Evolutionary conservation across 2,113 vertebrate genomes (phyloP).

Genomic region (Alexandromys fortis): DNA sequence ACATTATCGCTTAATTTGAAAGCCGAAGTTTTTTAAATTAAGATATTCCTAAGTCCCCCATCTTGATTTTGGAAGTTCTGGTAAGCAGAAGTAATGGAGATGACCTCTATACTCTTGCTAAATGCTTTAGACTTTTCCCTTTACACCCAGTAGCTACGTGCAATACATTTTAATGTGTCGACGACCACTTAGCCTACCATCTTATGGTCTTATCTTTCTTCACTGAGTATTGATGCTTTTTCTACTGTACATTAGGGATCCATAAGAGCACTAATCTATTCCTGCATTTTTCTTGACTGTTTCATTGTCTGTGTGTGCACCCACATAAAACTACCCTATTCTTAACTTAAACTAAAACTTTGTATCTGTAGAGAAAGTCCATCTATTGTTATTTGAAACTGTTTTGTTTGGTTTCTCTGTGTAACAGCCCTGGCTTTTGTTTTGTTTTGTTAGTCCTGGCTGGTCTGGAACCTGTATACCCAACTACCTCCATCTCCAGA

Average conservation of each 20-base stretch:
- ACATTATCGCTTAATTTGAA: constrained; percentile 9
- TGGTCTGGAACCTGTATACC: background rate
- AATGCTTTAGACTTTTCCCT: background rate
- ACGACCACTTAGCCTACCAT: background rate
- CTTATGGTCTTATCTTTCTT: background rate
- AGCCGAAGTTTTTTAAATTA: constrained; percentile 16
- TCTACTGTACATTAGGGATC: background rate
- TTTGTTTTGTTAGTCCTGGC: background rate
- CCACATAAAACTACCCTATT: background rate
- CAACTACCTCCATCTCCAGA: background rate
- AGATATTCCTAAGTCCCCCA: background rate
- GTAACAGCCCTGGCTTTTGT: background rate
- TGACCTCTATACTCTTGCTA: background rate
- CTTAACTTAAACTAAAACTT: constrained; percentile 18
- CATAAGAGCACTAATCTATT: background rate
- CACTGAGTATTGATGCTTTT: background rate
- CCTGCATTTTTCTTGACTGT: constrained; percentile 13
- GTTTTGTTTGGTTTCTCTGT: background rate
- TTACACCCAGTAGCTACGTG: background rate
- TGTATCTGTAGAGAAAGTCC: background rate
- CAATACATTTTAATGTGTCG: background rate
- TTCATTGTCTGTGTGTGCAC: background rate
- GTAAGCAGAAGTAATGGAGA: background rate
- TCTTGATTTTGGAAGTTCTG: constrained; percentile 9
- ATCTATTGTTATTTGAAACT: background rate